A percentile compares a stretch with the other conserved stretches of the same genome.
These are phyloP conservation scores for Salvelinus alpinus DNA, from an alignment of 2,113 vertebrate species.

Conservation along the genomic window DNA sequence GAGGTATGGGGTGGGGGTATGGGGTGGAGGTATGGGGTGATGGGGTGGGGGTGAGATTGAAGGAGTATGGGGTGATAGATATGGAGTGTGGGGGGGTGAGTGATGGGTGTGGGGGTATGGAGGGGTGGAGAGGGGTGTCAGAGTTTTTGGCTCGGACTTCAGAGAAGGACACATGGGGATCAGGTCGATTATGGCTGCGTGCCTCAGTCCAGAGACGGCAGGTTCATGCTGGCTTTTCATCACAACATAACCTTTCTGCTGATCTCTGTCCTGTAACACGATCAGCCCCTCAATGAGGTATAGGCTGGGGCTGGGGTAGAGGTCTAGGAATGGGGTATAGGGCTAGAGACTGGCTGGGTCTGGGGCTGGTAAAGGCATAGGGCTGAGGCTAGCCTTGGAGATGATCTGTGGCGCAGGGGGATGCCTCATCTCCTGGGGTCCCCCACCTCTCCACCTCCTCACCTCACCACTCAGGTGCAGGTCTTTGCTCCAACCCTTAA, in stretches of 20 bases:
- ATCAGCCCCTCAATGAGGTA: constrained; percentile 33
- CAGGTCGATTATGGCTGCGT: constrained; percentile 60
- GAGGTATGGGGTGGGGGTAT: no score
- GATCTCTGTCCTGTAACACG: constrained; percentile 62
- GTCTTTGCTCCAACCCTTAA: constrained; percentile 55
- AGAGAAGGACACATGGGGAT: constrained; percentile 54
- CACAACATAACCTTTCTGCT: constrained; percentile 62
- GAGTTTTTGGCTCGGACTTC: constrained; percentile 46
- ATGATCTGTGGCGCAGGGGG: not conserved
- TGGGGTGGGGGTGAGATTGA: no score
- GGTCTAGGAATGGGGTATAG: no score
- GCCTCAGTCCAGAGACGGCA: constrained; percentile 19
- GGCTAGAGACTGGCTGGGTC: not conserved
- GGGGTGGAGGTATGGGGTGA: no score
- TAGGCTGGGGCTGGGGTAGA: no score
- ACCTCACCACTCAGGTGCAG: constrained; percentile 52
- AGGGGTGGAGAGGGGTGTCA: constrained; percentile 7
- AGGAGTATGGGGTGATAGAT: no score
- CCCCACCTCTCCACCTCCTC: constrained; percentile 1
- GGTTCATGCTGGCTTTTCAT: constrained; percentile 54
- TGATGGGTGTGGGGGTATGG: no score
- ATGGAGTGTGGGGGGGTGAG: no score
- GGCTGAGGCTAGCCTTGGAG: not conserved
- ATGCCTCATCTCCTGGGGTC: no score
- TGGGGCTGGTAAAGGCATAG: not conserved